Conservation (phyloP, 2,797 vertebrate genomes). For the Sebastiscus albofasciatus region DNA sequence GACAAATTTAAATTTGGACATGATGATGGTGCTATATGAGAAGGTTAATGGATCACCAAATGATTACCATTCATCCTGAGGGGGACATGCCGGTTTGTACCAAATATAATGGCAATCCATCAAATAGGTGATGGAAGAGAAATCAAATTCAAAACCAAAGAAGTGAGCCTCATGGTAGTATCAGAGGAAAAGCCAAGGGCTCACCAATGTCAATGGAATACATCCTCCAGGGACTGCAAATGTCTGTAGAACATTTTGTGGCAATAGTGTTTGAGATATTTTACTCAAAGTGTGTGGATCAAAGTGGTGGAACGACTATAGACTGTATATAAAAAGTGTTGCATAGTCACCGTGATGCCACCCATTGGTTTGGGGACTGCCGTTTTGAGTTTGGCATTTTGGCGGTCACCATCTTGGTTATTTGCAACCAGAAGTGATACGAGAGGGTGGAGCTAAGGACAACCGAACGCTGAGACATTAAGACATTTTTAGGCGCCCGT, state of each 20-base stretch:
- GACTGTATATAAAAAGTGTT: too few relatives aligned
- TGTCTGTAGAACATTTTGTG: not conserved
- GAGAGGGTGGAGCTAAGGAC: too few relatives aligned
- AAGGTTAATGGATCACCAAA: not conserved
- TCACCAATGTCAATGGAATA: not conserved
- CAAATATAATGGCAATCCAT: not conserved
- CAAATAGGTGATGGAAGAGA: not conserved
- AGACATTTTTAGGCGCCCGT: too few relatives aligned
- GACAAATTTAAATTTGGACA: not conserved
- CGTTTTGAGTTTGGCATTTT: too few relatives aligned
- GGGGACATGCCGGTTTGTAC: not conserved
- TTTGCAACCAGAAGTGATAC: too few relatives aligned
- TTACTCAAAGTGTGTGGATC: too few relatives aligned
- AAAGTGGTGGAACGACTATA: too few relatives aligned
- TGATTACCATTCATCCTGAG: not conserved
- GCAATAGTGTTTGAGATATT: not conserved
- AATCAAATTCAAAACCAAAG: not conserved
- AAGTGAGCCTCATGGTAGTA: not conserved
- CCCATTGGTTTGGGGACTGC: too few relatives aligned
- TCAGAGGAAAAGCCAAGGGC: not conserved
- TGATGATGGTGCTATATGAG: not conserved
- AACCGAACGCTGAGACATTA: too few relatives aligned
- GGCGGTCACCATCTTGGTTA: rapidly evolving
- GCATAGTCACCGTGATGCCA: too few relatives aligned
- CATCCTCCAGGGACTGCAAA: not conserved